Evolutionary conservation across 2,113 vertebrate genomes (phyloP), one percentile per base, ranked within the genome.

Genomic region (Gallinago undulata): DNA sequence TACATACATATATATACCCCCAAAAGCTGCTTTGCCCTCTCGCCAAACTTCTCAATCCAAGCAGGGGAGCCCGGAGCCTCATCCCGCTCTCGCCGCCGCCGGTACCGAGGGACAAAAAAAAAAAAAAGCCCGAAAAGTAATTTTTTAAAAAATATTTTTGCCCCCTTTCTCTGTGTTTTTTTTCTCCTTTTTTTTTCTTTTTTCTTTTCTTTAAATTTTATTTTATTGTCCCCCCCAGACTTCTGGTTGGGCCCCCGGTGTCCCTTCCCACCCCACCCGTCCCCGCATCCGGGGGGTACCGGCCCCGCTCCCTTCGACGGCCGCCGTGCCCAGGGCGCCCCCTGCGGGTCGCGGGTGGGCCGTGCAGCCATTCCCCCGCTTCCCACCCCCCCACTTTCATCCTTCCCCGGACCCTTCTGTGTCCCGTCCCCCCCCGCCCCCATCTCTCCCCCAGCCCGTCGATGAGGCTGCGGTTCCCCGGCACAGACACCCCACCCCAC

Each of bases 311-410:
- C 50, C 77, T 62, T 13, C 37, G 18, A 33, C 66, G 35, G 50
- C 51, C 50, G 72, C 75, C 94, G 96, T 41, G 95, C 76, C 73
- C 64, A 83, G 70, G 84, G 96, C 97, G 95, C 97, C 97, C 97
- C 96, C 98, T 97, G 84, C 87, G 4, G 94, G 87, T 50, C 56
- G 12, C 37, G 27, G 15, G 27, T 43, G 8, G 47, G 74, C 15
- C 3, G 25, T 13, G 79, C 88, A 91, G 28, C 7, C 77, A 31
- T 4, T 11, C 5, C 14, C 56, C 15, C 23, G 35, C 17, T 5
- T 9, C 31, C 47, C 28, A 1, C 9, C 4, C 10, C 47, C 10
- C 41, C 41, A 11, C 41, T 41, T 11, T 23, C 43, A 4, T 7
- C 31, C 51, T 10, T 11, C 53, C 31, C n/a, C 18, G 47, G 9